phyloP scores from a whole-genome alignment of 2,888 invertebrate species.

The Phortica okadai region DNA sequence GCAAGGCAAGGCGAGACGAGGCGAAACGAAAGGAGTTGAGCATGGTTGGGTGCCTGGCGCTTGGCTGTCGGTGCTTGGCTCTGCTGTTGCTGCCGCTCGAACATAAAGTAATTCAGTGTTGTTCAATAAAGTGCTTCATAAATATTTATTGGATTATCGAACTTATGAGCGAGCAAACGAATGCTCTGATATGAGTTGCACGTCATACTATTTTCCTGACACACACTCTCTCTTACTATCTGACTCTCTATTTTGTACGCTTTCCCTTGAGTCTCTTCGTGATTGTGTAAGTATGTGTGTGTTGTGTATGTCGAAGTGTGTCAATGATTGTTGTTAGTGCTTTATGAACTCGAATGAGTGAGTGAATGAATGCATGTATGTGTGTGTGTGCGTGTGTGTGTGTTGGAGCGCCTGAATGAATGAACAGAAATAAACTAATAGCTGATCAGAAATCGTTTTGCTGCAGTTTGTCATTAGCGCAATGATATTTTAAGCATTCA shows the following conservation, averaged over 20 bases:
- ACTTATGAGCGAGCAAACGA: conserved; percentile 6
- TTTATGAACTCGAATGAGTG: conserved; percentile 38
- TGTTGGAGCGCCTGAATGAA: conserved; percentile 33
- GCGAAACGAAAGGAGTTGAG: background rate
- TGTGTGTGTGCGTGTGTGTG: background rate
- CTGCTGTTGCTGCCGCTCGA: background rate
- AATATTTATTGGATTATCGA: conserved; percentile 68
- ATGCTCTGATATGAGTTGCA: conserved; percentile 63
- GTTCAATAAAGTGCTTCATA: conserved; percentile 71
- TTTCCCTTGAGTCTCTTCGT: too few relatives aligned
- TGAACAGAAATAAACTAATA: conserved; percentile 54
- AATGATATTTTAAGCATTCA: conserved; percentile 13
- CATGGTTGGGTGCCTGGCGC: background rate
- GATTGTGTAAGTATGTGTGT: too few relatives aligned
- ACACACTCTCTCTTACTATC: conserved; percentile 18
- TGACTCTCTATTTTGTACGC: too few relatives aligned
- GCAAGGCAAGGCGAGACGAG: background rate
- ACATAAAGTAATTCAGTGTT: conserved; percentile 69
- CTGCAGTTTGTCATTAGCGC: conserved; percentile 28
- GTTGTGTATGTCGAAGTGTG: background rate
- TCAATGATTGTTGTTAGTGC: background rate
- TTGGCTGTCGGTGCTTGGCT: background rate
- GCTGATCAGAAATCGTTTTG: conserved; percentile 29
- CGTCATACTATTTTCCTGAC: conserved; percentile 14
- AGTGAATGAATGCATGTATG: conserved; percentile 37